A percentile compares a stretch with the other conserved stretches of the same genome.
Evolutionary conservation across 1,140 invertebrate genomes (phyloP).

Genomic region (Euglossa dilemma): DNA sequence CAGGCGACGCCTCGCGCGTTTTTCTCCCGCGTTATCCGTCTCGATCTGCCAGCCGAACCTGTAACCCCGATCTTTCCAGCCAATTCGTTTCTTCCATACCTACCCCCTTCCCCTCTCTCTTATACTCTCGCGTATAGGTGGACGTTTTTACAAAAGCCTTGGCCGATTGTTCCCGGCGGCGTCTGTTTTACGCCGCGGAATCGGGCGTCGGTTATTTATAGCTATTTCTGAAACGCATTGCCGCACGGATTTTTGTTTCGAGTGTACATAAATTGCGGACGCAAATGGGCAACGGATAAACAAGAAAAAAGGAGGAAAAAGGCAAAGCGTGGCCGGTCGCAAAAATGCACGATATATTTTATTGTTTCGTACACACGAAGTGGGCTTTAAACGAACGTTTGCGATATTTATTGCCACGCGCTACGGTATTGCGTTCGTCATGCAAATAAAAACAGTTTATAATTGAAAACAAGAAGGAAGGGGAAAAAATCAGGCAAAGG

Average conservation of each 20-base stretch:
- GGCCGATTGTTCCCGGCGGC: neutral
- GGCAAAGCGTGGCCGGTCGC: neutral
- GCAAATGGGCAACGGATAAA: slow-evolving; percentile 3
- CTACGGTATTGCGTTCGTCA: neutral
- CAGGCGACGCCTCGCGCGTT: neutral
- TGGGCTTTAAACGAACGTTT: neutral
- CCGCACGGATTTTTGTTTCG: neutral
- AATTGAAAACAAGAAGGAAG: neutral
- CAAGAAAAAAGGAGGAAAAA: neutral
- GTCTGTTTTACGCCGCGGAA: neutral
- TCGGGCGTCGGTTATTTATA: neutral
- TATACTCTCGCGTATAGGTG: too few relatives aligned
- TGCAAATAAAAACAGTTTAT: neutral
- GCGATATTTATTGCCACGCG: neutral
- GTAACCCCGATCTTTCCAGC: neutral
- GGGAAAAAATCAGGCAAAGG: accelerated
- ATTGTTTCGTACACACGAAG: neutral
- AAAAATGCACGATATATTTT: slow-evolving; percentile 6
- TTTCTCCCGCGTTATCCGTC: neutral
- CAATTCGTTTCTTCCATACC: neutral
- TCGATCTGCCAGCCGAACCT: neutral
- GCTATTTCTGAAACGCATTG: neutral
- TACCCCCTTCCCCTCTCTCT: too few relatives aligned
- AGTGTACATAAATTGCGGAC: neutral
- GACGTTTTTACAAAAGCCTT: neutral